Evolutionary conservation across 2,797 vertebrate species (phyloP).

Genomic region (Prionace glauca): DNA sequence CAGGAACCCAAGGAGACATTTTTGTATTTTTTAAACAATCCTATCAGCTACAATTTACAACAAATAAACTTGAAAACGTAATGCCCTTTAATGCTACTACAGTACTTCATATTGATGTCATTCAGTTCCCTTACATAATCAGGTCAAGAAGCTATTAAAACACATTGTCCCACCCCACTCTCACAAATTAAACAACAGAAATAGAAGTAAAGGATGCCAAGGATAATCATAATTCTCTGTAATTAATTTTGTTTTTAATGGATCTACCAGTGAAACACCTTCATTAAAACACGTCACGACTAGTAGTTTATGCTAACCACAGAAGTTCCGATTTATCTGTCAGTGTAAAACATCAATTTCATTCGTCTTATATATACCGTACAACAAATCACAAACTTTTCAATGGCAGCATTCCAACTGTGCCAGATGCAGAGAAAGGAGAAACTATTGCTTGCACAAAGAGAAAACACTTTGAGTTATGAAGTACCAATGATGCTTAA

Average conservation of each 20-base stretch:
- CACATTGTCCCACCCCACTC: neutral
- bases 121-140: neutral
- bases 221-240: neutral
- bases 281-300: neutral
- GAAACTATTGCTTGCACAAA: neutral
- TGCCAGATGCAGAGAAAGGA: neutral
- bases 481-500: neutral
- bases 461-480: neutral
- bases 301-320: neutral
- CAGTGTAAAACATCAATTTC: neutral
- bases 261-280: neutral
- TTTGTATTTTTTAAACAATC: neutral
- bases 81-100: neutral
- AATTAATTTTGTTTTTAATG: neutral
- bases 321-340: neutral
- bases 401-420: neutral
- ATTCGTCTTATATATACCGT: neutral
- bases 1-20: neutral
- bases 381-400: neutral
- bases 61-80: neutral
- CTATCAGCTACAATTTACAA: neutral
- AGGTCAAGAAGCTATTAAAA: neutral
- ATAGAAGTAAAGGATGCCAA: neutral
- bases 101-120: neutral
- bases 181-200: neutral